Evolutionary conservation across 2,797 vertebrate genomes (phyloP), one percentile per base, ranked within the genome.

Genomic region (Bryconaethiops microstoma): DNA sequence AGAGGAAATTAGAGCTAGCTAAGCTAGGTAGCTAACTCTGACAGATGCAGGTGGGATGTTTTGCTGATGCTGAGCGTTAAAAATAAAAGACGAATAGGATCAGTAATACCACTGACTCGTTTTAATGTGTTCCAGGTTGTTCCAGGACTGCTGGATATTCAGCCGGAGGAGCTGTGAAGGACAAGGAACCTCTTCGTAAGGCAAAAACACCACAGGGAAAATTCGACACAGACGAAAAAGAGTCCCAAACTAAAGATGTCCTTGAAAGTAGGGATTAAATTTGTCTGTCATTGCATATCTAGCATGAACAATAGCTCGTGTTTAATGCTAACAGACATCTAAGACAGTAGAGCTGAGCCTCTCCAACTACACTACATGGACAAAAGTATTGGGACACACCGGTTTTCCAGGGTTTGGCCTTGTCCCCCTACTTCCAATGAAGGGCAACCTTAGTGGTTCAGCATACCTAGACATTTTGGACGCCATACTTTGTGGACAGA

Each of bases 191-290:
- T 0, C 90, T 95, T 42, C 96, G 91, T 90, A 98, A 97, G 86
- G 89, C 96, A 0, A 95, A 95, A 88, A 95, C 97, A 19, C 97
- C 97, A 0, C 92, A 96, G 74, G 97, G 98, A 12, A 95, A 94
- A 0, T 94, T 99, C 42, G 98, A 99, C 92, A 90, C 81, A 16
- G 77, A 93, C 0, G 96, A 97, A 39, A 93, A 93, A 7, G 85
- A 91, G 29, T 77, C 60, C 23, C 73, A 89, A 84, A 92, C 90
- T 80, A 94, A 87, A 80, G 95, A 96, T 2, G 93, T 92, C 2
- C 87, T 97, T 68, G 83, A 95, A 92, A 96, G 98, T 99, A 90
- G 94, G 96, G 86, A 9, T 60, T 16, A 9, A n/a, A 39, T 55
- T 0, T 35, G 4, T 17, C 52, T 7, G 19, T 17, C 52, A 55